A percentile compares a stretch with the other conserved stretches of the same genome.
Conservation (phyloP, 2,888 invertebrate genomes). For the Hypomecis atomaria region DNA sequence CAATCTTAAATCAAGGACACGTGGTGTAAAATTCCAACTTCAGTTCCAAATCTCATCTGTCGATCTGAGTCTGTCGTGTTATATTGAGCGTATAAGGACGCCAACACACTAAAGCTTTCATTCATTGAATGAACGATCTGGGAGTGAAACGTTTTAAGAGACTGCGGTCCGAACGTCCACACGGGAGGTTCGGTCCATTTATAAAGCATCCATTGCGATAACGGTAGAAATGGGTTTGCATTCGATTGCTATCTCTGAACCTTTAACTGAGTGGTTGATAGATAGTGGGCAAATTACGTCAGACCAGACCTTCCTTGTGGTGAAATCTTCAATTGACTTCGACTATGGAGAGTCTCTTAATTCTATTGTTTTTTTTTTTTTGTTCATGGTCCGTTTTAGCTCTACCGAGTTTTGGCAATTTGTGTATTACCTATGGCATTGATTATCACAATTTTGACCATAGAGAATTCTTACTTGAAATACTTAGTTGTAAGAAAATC, state of each 20-base stretch:
- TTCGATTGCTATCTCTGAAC: not conserved
- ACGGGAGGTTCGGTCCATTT: not conserved
- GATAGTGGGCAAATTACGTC: not conserved
- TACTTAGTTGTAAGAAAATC: no score
- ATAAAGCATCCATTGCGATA: not conserved
- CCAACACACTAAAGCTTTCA: conserved; percentile 9
- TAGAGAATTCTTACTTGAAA: no score
- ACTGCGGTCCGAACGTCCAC: not conserved
- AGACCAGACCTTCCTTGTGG: not conserved
- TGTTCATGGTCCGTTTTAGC: no score
- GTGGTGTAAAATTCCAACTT: not conserved
- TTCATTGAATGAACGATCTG: conserved; percentile 10
- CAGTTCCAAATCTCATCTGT: not conserved
- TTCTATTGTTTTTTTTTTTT: no score
- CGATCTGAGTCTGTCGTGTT: not conserved
- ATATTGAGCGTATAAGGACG: conserved; percentile 12
- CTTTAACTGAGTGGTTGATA: not conserved
- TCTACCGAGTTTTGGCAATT: no score
- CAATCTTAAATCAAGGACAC: conserved; percentile 1
- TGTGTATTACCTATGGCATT: no score
- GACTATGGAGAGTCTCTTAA: no score
- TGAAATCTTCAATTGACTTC: no score
- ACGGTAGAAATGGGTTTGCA: not conserved
- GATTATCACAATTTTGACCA: no score
- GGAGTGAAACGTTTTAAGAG: conserved; percentile 3